Evolutionary conservation across 2,797 vertebrate genomes (phyloP).

Genomic region (Dipus sagitta): DNA sequence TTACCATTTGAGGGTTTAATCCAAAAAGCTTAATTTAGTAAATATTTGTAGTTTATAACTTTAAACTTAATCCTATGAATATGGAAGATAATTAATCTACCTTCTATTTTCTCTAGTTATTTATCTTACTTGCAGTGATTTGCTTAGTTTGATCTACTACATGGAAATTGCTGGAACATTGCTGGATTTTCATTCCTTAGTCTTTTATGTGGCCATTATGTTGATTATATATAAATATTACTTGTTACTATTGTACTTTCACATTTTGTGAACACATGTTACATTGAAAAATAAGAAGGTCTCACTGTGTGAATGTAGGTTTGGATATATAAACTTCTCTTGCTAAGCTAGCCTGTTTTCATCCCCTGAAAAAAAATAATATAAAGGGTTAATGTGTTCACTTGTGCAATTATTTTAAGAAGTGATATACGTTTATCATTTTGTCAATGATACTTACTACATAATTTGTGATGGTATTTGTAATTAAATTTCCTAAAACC

Average conservation of each 20-base stretch:
- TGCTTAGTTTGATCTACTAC: background rate
- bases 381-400: background rate
- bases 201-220: background rate
- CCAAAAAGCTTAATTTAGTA: background rate
- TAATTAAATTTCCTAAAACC: conserved; percentile 29
- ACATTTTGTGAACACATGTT: background rate
- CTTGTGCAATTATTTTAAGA: background rate
- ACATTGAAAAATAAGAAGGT: background rate
- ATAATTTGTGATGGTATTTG: background rate
- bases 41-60: background rate
- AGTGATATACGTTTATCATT: background rate
- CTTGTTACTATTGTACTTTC: background rate
- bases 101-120: background rate
- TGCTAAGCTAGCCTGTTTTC: background rate
- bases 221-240: background rate
- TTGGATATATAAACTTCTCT: background rate
- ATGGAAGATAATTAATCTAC: background rate
- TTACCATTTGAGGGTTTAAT: background rate
- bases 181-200: background rate
- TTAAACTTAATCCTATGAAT: background rate
- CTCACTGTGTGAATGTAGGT: background rate
- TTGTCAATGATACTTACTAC: background rate
- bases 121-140: background rate
- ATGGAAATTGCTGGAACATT: background rate
- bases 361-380: background rate